Percentiles rank a stretch among this genome's conserved stretches.
These are phyloP conservation scores for Drosophila formosana DNA, from an alignment of 2,888 invertebrate species.

Conservation along the genomic window DNA sequence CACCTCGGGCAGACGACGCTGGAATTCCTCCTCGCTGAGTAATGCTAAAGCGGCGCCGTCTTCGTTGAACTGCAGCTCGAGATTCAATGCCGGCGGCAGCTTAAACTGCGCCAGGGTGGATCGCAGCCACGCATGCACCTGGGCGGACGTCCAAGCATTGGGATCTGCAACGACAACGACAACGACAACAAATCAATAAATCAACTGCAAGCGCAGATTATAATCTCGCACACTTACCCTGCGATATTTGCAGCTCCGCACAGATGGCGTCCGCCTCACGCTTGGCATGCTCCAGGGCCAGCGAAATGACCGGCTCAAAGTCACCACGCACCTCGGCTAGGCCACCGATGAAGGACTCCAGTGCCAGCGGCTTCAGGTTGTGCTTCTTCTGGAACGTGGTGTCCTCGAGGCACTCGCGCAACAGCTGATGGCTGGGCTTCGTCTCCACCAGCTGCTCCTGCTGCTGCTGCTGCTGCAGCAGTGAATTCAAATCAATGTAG, in stretches of 20 bases:
- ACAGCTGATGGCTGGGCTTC: constrained; percentile 89
- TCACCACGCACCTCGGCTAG: constrained; percentile 89
- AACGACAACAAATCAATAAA: no score
- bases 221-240: constrained; percentile 88
- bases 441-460: constrained; percentile 55
- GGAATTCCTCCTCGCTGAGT: constrained; percentile 94
- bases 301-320: constrained; percentile 92
- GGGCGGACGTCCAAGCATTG: constrained; percentile 92
- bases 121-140: constrained; percentile 95
- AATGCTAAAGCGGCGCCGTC: constrained; percentile 91
- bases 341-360: constrained; percentile 87
- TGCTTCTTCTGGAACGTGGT: constrained; percentile 94
- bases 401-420: constrained; percentile 93
- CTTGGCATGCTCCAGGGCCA: constrained; percentile 94
- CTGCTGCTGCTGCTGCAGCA: constrained; percentile 68
- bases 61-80: constrained; percentile 92
- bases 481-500: constrained; percentile 82
- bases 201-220: no score
- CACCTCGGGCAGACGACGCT: constrained; percentile 93
- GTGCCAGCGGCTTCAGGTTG: constrained; percentile 92
- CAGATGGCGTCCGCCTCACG: constrained; percentile 94
- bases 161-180: constrained; percentile 89
- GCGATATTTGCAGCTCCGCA: constrained; percentile 93
- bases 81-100: constrained; percentile 89
- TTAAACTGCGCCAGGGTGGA: constrained; percentile 94